Base-by-base conservation (phyloP, 1,140 invertebrate species). In the Dryas iulia region DNA sequence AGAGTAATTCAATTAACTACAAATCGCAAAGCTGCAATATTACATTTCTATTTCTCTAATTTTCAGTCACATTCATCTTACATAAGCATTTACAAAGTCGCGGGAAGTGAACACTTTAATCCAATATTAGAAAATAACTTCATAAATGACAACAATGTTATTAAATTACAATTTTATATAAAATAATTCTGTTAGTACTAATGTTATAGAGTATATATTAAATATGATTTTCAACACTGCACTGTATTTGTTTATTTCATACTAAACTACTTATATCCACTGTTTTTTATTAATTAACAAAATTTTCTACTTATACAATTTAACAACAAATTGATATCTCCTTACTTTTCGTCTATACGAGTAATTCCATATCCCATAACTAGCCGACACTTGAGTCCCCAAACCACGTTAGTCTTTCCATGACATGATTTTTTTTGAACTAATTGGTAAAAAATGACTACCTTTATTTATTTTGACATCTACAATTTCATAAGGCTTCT, bases 401-500 rank as follows among this genome's bases (percentile, higher is more conserved):
- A 77, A 56, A 72, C 77, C 75, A 69, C 69, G 66, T 78, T 71
- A 85, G 78, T 86, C 81, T 83, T 86, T 79, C 70, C 61, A 56
- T 62, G 26, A 56, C 57, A 66, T 69, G 59, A 59, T 62, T 64
- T 76, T 77, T 76, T 74, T 70, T 81, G 71, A 73, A 82, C 81
- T 83, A 87, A 76, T 82, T 81, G 75, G 66, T 72, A 71, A 74
- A 70, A 76, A 67, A 71, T 66, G 39, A 65, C 77, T 78, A 78
- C 65, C 18, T 75, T 65, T 63, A 57, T 57, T 69, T 54, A 61
- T 71, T 71, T 70, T 61, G 63, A 71, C 62, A 71, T 69, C 76
- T 76, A 89, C 85, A 74, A 82, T 89, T 78, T 89, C 77, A 91
- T 91, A 91, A 91, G 89, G 89, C 89, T 91, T 89, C 85, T 91